A percentile compares a stretch with the other conserved stretches of the same genome.
Conservation (phyloP, 1,140 invertebrate genomes). For the Sminthurinus signatus region DNA sequence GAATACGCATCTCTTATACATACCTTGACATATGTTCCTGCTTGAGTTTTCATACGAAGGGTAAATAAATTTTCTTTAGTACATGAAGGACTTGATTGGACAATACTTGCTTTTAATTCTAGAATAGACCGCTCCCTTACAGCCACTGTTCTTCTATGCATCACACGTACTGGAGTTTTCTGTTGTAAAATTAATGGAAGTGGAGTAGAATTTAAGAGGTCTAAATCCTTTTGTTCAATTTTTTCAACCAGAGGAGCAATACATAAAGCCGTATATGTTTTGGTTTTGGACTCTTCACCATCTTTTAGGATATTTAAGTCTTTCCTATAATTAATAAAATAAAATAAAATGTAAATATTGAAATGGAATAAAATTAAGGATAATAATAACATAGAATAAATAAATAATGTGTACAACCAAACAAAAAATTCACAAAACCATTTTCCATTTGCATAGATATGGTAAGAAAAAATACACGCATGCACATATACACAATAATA, state of each 20-base stretch:
- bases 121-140: slow-evolving; percentile 50
- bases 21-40: no score
- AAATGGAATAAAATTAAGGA: no score
- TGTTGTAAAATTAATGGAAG: slow-evolving; percentile 51
- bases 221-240: no score
- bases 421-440: no score
- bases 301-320: slow-evolving; percentile 67
- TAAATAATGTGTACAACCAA: no score
- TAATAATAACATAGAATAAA: no score
- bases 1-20: no score
- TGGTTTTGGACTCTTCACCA: slow-evolving; percentile 78
- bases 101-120: slow-evolving; percentile 22
- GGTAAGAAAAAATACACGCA: no score
- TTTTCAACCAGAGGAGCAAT: slow-evolving; percentile 50
- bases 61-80: slow-evolving; percentile 53
- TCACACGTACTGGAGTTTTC: slow-evolving; percentile 74
- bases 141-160: slow-evolving; percentile 63
- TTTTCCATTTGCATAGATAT: no score
- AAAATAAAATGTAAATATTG: no score
- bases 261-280: slow-evolving; percentile 75
- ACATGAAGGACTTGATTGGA: slow-evolving; percentile 32
- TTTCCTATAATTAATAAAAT: slow-evolving; percentile 55
- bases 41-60: slow-evolving; percentile 69
- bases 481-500: no score
- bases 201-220: no score